These are phyloP conservation scores for Imbricaverruca yamaguchii DNA, from an alignment of 2,888 invertebrate species.

Conservation along the genomic window DNA sequence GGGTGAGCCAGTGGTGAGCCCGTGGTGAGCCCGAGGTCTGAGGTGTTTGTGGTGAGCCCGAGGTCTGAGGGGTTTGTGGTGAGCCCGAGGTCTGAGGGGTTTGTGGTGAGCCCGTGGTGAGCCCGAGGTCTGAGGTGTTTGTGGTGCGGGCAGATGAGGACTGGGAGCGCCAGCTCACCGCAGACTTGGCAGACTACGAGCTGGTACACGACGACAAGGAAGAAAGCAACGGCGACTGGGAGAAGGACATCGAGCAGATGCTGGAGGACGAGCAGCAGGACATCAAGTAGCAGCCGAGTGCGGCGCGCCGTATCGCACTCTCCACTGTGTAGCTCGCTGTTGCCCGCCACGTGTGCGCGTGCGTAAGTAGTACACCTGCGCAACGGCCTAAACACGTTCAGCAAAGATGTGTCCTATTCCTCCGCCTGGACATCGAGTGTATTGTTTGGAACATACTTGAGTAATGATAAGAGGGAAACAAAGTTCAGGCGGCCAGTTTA, in stretches of 20 bases:
- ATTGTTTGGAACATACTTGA: no score
- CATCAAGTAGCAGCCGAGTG: background rate
- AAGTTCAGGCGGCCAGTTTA: no score
- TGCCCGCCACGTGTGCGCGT: background rate
- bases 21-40: no score
- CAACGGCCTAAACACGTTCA: no score
- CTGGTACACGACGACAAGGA: constrained; percentile 59
- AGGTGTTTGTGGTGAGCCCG: no score
- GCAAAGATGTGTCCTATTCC: no score
- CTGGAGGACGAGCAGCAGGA: constrained; percentile 48
- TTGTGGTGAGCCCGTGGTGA: constrained; percentile 38
- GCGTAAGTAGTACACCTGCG: background rate
- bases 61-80: no score
- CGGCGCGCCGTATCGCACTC: background rate
- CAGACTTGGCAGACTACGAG: constrained; percentile 90
- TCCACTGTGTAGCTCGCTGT: background rate
- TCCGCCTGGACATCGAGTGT: no score
- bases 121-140: constrained; percentile 2
- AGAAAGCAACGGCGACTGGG: constrained; percentile 50
- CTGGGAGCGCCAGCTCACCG: constrained; percentile 93
- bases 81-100: no score
- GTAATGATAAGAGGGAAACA: no score
- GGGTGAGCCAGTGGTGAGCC: no score
- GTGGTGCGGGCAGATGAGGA: constrained; percentile 58
- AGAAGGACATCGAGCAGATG: constrained; percentile 62